A percentile compares a stretch with the other conserved stretches of the same genome.
Evolutionary conservation across 2,113 vertebrate genomes (phyloP).

Genomic region (Zapus hudsonius): DNA sequence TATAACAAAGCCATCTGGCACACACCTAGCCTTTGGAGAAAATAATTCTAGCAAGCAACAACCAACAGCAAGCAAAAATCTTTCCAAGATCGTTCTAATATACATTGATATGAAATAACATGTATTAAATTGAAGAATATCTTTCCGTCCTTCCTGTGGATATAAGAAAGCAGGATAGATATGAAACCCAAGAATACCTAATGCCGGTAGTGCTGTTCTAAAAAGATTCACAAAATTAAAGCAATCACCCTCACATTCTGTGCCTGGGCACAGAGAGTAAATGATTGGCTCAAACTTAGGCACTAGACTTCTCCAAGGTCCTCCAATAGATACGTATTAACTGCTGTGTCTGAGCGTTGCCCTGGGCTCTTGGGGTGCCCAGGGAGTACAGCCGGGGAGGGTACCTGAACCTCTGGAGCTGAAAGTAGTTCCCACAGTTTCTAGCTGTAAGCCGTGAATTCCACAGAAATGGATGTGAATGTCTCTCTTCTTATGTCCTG

Average conservation of each 20-base stretch:
- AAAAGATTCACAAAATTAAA: background rate
- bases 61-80: background rate
- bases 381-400: background rate
- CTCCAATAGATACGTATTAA: background rate
- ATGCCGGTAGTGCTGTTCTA: background rate
- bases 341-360: background rate
- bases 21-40: background rate
- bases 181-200: background rate
- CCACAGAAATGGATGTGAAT: background rate
- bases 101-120: background rate
- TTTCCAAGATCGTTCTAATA: background rate
- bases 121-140: constrained; percentile 16
- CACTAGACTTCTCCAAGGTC: background rate
- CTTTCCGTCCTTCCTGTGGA: background rate
- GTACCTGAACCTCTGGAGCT: background rate
- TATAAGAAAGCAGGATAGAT: background rate
- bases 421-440: background rate
- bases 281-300: background rate
- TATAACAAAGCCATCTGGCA: too few species aligned
- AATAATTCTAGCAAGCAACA: background rate
- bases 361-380: background rate
- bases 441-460: background rate
- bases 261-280: background rate
- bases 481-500: background rate
- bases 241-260: background rate